Base-by-base conservation (phyloP, 1,140 invertebrate genomes). In the Drosophila nikananu region DNA sequence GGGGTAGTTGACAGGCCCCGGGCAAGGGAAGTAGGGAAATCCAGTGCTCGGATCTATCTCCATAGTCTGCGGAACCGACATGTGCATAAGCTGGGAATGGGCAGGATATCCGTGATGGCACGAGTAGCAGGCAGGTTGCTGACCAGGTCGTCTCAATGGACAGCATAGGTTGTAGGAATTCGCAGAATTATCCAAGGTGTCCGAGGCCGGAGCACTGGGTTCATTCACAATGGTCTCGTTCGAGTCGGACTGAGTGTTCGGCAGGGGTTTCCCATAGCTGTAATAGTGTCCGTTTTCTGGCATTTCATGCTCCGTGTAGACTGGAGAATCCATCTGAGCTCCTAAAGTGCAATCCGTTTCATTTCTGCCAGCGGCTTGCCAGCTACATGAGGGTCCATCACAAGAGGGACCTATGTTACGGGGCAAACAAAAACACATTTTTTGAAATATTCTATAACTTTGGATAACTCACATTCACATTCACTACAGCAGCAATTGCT, bases 151-250 rank as follows among this genome's bases (percentile, higher is more conserved):
- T 10, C 21, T n/a, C 8, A 44, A 10, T 0, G 27, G 35, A 15
- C 41, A 61, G 48, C 27, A 77, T 21, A 23, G 23, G 7, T 32
- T 8, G 32, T 35, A 59, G 7, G 73, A 44, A n/a, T 42, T 58
- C 13, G 27, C 23, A 5, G 49, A 10, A 19, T 2, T 30, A 6
- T 55, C 27, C 30, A 13, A 5, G 15, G 30, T 6, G 8, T 21
- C 10, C 3, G 30, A 12, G 3, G 32, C 10, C 5, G 48, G 8
- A 17, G 13, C 12, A 8, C 19, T 55, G 8, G 64, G 51, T 10
- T 9, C 19, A 12, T 77, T 77, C 21, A 49, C 70, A n/a, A 73
- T 60, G 2, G 70, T 73, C 23, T 77, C 73, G 23, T 67, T 21
- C 27, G 73, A 73, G 6, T 1, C n/a, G 0, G 55, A 59, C 9